Evolutionary conservation across 2,888 invertebrate species (phyloP), one percentile per base, ranked within the genome.

Genomic region (Caenorhabditis wallacei): DNA sequence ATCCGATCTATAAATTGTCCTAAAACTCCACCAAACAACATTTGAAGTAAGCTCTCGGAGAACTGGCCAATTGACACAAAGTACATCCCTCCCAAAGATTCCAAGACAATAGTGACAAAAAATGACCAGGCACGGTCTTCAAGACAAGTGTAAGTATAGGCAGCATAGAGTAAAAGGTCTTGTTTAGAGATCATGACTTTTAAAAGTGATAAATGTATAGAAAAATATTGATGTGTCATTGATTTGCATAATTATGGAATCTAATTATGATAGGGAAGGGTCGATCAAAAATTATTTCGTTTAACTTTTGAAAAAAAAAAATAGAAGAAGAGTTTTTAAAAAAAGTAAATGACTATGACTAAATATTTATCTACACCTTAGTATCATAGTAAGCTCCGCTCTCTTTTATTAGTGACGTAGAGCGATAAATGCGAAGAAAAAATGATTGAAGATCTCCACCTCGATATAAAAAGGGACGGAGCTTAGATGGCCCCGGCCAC

Each of bases 101-200:
- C 82, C 76, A 87, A 76, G 37, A 83, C 81, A 4, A 87, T 75
- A 1, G 85, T 78, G 5, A 82, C 75, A 30, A 80, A 82, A 53
- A 87, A 86, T 8, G 84, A 84, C 87, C 87, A 87, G n/a, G 84
- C 85, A 30, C 87, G 79, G 30, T 87, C 86, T 81, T 87, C 87
- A 53, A 85, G 43, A 26, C 85, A 84, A 37, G 84, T 84, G 11
- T 46, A 86, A 8, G 79, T 75, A 26, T 80, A 86, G 11, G 84
- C 85, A 1, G 82, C 78, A 26, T 61, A 71, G 11, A 68, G 53
- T 7, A 68, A 22, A 22, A 53, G 11, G 5, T 68, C 24, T 24
- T 22, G 10, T 51, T 51, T 51, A 7, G 53, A 53, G 53, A 54
- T 54, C 68, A 68, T 24, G 22, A 24, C 11, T 48, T 48, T 48